Percentiles rank a stretch among this genome's conserved stretches.
Evolutionary conservation across 2,797 vertebrate species (phyloP).

Genomic region (Anomalospiza imberbis): DNA sequence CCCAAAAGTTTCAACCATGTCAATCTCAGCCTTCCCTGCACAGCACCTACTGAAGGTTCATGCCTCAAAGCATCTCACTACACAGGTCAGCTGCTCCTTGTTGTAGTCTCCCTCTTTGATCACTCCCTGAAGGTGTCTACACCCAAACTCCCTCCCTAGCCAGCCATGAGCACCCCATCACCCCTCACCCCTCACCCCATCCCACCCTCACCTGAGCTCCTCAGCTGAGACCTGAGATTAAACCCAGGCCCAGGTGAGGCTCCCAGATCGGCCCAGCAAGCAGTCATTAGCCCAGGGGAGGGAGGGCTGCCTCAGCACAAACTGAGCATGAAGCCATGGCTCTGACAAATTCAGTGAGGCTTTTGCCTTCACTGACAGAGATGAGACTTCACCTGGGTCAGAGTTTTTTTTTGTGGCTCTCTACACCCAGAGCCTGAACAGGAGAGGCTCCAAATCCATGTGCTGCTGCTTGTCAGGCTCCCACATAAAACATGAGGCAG

Average conservation of each 20-base stretch:
- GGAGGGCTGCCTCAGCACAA: neutral
- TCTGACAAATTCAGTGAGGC: neutral
- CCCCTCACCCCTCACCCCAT: too few species aligned
- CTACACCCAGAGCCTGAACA: neutral
- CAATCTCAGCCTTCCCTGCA: neutral
- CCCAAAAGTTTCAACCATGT: fast-evolving
- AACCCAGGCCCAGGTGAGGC: neutral
- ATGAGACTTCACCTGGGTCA: neutral
- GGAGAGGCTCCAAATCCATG: neutral
- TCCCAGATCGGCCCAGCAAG: neutral
- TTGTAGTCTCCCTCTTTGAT: fast-evolving
- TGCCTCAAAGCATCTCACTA: neutral
- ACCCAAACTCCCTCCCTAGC: neutral
- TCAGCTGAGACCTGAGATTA: neutral
- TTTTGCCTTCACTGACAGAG: neutral
- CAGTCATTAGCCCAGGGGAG: neutral
- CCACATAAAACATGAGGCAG: neutral
- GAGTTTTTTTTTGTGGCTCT: neutral
- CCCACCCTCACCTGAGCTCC: neutral
- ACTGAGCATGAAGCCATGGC: neutral
- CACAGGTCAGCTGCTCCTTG: neutral
- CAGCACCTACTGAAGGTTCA: neutral
- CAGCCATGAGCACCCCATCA: neutral
- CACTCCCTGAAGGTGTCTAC: fast-evolving
- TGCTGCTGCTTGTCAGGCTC: neutral